Percentiles rank a stretch among this genome's conserved stretches.
These are phyloP conservation scores for Agapetus fuscipes DNA, from an alignment of 2,888 invertebrate species.

Conservation along the genomic window DNA sequence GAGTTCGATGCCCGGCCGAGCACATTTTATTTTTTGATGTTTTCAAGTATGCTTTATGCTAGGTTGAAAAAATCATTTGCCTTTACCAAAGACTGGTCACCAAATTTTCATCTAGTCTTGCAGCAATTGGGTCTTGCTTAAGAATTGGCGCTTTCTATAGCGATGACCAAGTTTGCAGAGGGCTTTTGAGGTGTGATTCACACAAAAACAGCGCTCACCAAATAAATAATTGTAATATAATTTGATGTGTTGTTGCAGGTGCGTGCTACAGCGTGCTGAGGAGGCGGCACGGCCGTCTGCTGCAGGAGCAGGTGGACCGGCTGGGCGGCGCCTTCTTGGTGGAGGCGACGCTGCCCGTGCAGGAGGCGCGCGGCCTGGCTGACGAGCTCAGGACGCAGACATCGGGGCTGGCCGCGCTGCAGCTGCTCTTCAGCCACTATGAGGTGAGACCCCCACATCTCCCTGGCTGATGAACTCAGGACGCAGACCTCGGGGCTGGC, in stretches of 20 bases:
- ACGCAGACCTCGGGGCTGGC: slow-evolving; percentile 95
- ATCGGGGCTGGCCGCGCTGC: slow-evolving; percentile 92
- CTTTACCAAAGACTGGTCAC: too few species aligned
- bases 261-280: slow-evolving; percentile 86
- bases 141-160: too few species aligned
- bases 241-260: slow-evolving; percentile 54
- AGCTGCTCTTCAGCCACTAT: slow-evolving; percentile 95
- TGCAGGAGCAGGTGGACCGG: slow-evolving; percentile 83
- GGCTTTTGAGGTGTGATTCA: too few species aligned
- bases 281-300: slow-evolving; percentile 76
- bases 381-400: slow-evolving; percentile 91
- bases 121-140: too few species aligned
- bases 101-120: too few species aligned
- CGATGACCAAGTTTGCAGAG: too few species aligned
- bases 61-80: too few species aligned
- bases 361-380: slow-evolving; percentile 94
- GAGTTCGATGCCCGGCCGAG: too few species aligned
- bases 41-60: too few species aligned
- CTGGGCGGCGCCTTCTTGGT: slow-evolving; percentile 88
- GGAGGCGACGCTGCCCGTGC: slow-evolving; percentile 82
- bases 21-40: too few species aligned
- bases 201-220: too few species aligned
- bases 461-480: slow-evolving; percentile 65
- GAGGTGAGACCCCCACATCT: slow-evolving; percentile 55
- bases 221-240: too few species aligned